Percentiles rank a stretch among this genome's conserved stretches.
phyloP scores from a whole-genome alignment of 2,797 vertebrate species.

The Macropus fuliginosus region DNA sequence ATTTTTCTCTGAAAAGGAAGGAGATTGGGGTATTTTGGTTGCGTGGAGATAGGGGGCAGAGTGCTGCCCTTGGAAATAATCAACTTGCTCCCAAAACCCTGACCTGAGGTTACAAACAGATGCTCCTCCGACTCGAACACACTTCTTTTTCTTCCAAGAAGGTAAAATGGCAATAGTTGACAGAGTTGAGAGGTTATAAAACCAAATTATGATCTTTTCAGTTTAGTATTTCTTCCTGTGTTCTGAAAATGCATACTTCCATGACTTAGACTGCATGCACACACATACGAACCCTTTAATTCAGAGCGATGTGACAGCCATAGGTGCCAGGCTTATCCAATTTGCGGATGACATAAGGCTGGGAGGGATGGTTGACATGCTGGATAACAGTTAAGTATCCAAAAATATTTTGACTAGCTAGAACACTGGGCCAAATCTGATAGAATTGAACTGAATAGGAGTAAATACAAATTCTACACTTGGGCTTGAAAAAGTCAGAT shows the following conservation, averaged over 20 bases:
- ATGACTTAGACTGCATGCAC: neutral
- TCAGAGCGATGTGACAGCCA: neutral
- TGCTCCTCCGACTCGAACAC: neutral
- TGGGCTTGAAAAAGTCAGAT: neutral
- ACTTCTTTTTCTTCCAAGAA: neutral
- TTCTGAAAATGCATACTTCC: neutral
- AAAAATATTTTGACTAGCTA: neutral
- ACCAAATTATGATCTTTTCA: constrained; percentile 10
- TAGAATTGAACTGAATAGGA: neutral
- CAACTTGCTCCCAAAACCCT: neutral
- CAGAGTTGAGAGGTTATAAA: neutral
- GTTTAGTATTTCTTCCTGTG: neutral
- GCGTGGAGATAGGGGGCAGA: no score
- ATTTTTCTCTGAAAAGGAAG: neutral
- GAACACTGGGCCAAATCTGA: neutral
- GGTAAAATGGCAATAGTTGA: neutral
- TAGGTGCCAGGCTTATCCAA: neutral
- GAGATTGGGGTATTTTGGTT: neutral
- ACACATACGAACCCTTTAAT: neutral
- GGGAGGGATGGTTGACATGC: neutral
- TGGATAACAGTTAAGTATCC: neutral
- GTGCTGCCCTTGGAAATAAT: neutral
- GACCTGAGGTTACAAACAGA: neutral
- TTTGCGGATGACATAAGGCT: neutral
- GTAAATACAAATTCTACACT: neutral